phyloP scores from a whole-genome alignment of 2,888 invertebrate species.

The Napeogenes sylphis region DNA sequence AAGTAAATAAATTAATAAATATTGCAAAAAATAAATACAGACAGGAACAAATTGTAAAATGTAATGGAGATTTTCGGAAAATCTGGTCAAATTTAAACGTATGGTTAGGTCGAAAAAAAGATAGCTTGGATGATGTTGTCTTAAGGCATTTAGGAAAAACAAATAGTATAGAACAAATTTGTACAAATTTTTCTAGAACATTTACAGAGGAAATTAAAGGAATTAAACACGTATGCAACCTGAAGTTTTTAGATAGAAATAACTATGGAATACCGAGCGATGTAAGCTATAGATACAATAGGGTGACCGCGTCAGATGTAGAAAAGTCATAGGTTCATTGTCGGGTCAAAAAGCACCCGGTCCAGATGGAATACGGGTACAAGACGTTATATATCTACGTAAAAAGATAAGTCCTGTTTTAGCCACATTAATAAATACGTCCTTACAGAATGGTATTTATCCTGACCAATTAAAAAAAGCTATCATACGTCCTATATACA shows the following conservation, averaged over 20 bases:
- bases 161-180: slow-evolving; percentile 10
- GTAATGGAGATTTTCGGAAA: slow-evolving; percentile 16
- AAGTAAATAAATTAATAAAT: slow-evolving; percentile 22
- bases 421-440: slow-evolving; percentile 21
- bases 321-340: slow-evolving; percentile 8
- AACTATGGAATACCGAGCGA: not conserved
- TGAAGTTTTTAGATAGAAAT: not conserved
- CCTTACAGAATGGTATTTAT: slow-evolving; percentile 14
- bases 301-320: not conserved
- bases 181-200: not conserved
- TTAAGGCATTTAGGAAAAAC: slow-evolving; percentile 13
- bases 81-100: slow-evolving; percentile 20
- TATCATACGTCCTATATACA: slow-evolving; percentile 21
- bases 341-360: slow-evolving; percentile 13
- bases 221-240: not conserved
- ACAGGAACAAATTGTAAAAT: slow-evolving; percentile 16
- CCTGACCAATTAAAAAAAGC: slow-evolving; percentile 19
- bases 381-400: slow-evolving; percentile 18
- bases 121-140: slow-evolving; percentile 15
- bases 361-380: slow-evolving; percentile 13
- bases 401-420: slow-evolving; percentile 15
- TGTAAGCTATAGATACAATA: not conserved
- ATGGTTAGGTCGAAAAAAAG: slow-evolving; percentile 21
- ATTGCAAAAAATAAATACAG: slow-evolving; percentile 19
- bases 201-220: slow-evolving; percentile 1